Evolutionary conservation across 2,888 invertebrate species (phyloP).

Genomic region (Andrena marginata): DNA sequence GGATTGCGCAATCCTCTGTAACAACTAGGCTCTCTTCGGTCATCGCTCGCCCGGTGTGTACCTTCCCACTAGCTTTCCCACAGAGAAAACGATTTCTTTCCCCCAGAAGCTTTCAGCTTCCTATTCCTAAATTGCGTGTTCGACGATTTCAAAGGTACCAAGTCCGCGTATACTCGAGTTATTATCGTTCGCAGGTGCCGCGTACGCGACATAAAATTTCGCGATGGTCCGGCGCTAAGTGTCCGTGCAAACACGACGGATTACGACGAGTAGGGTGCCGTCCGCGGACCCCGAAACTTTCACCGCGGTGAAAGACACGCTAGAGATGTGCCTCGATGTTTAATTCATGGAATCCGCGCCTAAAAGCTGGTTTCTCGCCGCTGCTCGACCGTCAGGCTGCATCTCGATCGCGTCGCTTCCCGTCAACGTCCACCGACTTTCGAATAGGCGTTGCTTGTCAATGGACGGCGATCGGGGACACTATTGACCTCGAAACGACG

Average conservation of each 20-base stretch:
- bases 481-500: conserved; percentile 38
- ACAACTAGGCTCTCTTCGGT: no score
- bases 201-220: not conserved
- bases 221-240: not conserved
- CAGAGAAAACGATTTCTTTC: no score
- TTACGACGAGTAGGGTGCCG: conserved; percentile 9
- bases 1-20: no score
- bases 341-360: conserved; percentile 81
- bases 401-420: conserved; percentile 49
- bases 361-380: conserved; percentile 75
- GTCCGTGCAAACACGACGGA: conserved; percentile 22
- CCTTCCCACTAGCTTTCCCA: no score
- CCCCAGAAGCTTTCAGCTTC: no score
- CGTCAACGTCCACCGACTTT: conserved; percentile 34
- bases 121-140: no score
- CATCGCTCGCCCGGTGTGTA: no score
- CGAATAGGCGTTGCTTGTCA: conserved; percentile 23
- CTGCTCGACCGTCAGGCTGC: conserved; percentile 46
- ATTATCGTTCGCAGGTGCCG: not conserved
- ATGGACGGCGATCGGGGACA: conserved; percentile 24
- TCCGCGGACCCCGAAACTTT: conserved; percentile 75
- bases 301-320: conserved; percentile 74
- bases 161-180: not conserved
- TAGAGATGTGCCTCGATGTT: conserved; percentile 78
- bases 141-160: not conserved